Evolutionary conservation across 2,888 invertebrate genomes (phyloP).

Genomic region (Cataglyphis rosenhaueri): DNA sequence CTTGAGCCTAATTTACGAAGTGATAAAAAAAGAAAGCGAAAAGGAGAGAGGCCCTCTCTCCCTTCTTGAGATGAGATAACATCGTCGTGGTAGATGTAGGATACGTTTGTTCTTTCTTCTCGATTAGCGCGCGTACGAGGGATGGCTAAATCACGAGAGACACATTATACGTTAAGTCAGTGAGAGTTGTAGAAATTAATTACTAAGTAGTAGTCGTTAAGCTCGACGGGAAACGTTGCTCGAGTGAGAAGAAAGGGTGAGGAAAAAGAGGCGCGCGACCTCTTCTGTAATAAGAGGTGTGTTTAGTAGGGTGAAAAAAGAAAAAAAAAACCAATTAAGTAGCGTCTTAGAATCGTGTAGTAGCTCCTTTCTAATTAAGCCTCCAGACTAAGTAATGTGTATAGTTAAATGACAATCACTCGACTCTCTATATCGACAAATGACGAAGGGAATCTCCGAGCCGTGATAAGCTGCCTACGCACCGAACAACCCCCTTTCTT

Average conservation of each 20-base stretch:
- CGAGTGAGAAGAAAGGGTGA: background rate
- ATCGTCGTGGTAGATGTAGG: conserved; percentile 5
- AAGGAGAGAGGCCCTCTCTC: background rate
- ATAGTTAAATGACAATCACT: conserved; percentile 85
- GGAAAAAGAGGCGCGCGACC: background rate
- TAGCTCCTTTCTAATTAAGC: conserved; percentile 78
- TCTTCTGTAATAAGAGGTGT: conserved; percentile 22
- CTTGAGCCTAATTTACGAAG: conserved; percentile 32
- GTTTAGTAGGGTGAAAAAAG: conserved; percentile 39
- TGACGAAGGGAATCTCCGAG: conserved; percentile 71
- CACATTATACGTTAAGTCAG: conserved; percentile 35
- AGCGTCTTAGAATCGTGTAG: conserved; percentile 78
- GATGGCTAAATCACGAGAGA: conserved; percentile 7
- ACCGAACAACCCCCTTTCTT: conserved; percentile 66
- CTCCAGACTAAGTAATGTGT: conserved; percentile 77
- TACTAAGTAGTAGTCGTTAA: conserved; percentile 63
- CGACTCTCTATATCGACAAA: conserved; percentile 81
- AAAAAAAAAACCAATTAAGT: conserved; percentile 59
- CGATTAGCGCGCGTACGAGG: conserved; percentile 17
- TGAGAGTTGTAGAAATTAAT: conserved; percentile 56
- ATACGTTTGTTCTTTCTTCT: conserved; percentile 33
- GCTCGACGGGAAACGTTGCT: conserved; percentile 37
- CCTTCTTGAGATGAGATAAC: conserved; percentile 5
- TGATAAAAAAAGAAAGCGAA: conserved; percentile 3
- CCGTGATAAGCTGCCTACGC: conserved; percentile 78